Evolutionary conservation across 2,888 invertebrate genomes (phyloP).

Genomic region (Ennomos quercinarius): DNA sequence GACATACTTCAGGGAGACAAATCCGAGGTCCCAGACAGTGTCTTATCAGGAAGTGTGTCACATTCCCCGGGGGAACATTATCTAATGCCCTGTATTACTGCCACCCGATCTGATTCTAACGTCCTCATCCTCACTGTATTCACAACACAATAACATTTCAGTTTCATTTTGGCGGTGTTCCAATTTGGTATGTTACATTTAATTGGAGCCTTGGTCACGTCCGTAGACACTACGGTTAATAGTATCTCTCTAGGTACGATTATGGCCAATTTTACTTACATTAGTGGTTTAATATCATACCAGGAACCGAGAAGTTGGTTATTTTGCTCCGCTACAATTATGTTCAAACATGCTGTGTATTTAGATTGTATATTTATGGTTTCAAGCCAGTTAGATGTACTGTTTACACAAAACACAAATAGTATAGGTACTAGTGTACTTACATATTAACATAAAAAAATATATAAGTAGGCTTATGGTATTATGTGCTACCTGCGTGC

Average conservation of each 20-base stretch:
- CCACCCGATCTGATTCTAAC: conserved; percentile 64
- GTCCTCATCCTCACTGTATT: conserved; percentile 59
- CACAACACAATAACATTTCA: conserved; percentile 62
- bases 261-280: conserved; percentile 23
- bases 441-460: too few species aligned
- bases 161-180: conserved; percentile 49
- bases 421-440: too few species aligned
- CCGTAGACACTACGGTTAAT: conserved; percentile 26
- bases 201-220: conserved; percentile 36
- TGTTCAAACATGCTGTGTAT: conserved; percentile 8
- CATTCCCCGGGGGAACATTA: conserved; percentile 65
- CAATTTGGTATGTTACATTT: conserved; percentile 40
- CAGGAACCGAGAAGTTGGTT: conserved; percentile 9
- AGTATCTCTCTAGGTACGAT: conserved; percentile 31
- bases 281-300: conserved; percentile 17
- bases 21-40: conserved; percentile 63
- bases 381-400: conserved; percentile 3
- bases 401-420: too few species aligned
- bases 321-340: conserved; percentile 14
- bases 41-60: conserved; percentile 61
- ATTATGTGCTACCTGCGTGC: too few species aligned
- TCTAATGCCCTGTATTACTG: conserved; percentile 63
- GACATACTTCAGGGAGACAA: conserved; percentile 50
- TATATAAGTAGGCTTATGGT: too few species aligned
- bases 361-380: conserved; percentile 3